These are phyloP conservation scores for Euura lappo DNA, from an alignment of 1,140 invertebrate species.

Conservation along the genomic window DNA sequence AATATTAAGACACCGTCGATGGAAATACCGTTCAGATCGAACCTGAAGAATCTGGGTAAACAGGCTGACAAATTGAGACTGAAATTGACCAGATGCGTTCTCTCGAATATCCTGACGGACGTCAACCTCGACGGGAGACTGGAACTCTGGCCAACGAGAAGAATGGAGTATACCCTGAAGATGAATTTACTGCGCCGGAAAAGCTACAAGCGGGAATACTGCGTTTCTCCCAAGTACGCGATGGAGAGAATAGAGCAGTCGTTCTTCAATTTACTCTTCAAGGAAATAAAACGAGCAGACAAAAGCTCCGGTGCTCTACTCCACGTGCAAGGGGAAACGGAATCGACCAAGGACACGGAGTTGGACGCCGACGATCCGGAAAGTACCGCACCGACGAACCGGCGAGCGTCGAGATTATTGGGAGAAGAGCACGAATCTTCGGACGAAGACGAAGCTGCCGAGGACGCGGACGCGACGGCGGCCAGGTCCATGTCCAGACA, in stretches of 20 bases:
- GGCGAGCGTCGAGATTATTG: conserved; percentile 25
- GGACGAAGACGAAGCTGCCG: conserved; percentile 65
- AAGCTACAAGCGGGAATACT: conserved; percentile 75
- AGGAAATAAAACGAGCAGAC: conserved; percentile 59
- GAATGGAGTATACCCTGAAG: conserved; percentile 64
- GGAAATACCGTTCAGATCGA: conserved; percentile 83
- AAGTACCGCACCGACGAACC: conserved; percentile 20
- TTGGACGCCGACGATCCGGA: conserved; percentile 52
- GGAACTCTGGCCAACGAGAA: conserved; percentile 60
- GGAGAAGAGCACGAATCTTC: conserved; percentile 67
- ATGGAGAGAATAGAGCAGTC: conserved; percentile 71
- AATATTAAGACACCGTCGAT: conserved; percentile 95
- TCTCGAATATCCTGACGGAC: conserved; percentile 80
- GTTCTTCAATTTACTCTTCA: conserved; percentile 71
- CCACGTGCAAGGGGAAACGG: conserved; percentile 43
- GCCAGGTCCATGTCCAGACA: conserved; percentile 64
- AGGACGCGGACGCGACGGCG: conserved; percentile 67
- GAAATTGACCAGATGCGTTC: conserved; percentile 76
- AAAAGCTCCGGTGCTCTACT: conserved; percentile 51
- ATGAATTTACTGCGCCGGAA: conserved; percentile 78
- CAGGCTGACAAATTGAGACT: conserved; percentile 72
- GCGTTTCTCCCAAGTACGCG: conserved; percentile 72
- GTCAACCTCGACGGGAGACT: conserved; percentile 72
- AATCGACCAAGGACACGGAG: conserved; percentile 59
- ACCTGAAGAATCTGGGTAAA: conserved; percentile 63